Evolutionary conservation across 1,140 invertebrate genomes (phyloP), one percentile per base, ranked within the genome.

Genomic region (Cyclina sinensis): DNA sequence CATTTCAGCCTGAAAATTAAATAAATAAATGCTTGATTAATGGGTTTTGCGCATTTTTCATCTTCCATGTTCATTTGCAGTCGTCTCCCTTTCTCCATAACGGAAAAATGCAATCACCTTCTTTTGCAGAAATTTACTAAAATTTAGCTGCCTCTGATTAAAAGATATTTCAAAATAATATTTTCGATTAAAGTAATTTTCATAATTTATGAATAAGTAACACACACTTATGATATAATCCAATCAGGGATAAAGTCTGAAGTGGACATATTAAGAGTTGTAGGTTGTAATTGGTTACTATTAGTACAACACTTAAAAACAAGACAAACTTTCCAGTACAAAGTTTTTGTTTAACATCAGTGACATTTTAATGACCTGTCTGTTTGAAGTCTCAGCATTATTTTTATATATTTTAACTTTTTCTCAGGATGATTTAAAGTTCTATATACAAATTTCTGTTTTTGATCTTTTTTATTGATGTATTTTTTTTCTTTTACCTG

Each of bases 131-230:
- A 70, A 70, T 18, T 70, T 70, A 37, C 65, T 37, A 32, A 27
- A 70, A 70, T 35, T 70, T 70, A 7, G 16, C 65, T 9, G 27
- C 0, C 18, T 35, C n/a, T 4, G 24, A 16, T 37, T 11, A 16
- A 39, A 37, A 70, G 65, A 37, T 37, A 70, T 70, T 51, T 3
- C 43, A 65, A 37, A 48, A 82, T 46, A 24, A 32, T 16, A 68
- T 68, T 65, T 82, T 48, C 65, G 37, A 37, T 82, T 82, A 68
- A 14, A 11, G 39, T 39, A 82, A 68, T 82, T 82, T 39, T 18
- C 54, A 82, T 82, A 82, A 68, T 82, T 82, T 82, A 82, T 51
- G 74, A 78, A 78, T 54, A 78, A 35, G 35, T 78, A 51, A 78
- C 30, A 3, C 12, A 48, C 3, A 4, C 16, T 39, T 14, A 21